Base-by-base conservation (phyloP, 2,888 invertebrate species). In the Lithosia quadra region DNA sequence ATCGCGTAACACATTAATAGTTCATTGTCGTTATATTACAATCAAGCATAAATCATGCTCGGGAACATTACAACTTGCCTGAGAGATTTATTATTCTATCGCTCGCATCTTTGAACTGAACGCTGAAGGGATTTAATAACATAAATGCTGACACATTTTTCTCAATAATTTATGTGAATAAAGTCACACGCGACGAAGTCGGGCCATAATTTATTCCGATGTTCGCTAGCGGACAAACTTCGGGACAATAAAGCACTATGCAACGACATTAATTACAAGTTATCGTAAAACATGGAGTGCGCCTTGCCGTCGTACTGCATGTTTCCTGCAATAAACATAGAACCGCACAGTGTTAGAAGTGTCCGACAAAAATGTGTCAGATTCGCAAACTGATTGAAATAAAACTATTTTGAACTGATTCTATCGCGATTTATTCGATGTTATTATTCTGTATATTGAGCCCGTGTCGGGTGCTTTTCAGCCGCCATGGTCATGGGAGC, bases 231-330 rank as follows among this genome's bases (percentile, higher is more conserved):
- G 80, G 84, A 82, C 84, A 79, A 83, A 88, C 84, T 86, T 82
- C 82, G 83, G 86, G 79, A 90, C 89, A 90, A 90, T 91, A 90
- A 90, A 92, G 89, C 89, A 85, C 86, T 86, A 84, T 86, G 87
- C 86, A 83, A 84, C 81, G 88, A 90, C 91, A 90, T 92, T 92
- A 91, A 92, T 92, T 90, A 91, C 88, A 84, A 90, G 85, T 89
- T 91, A 91, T 91, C 88, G 88, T 90, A 90, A 91, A 90, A 87
- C 86, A 87, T 85, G 86, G 76, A 80, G 84, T 82, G 73, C 72
- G 72, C 76, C 77, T 73, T 72, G 77, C 73, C 61, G 75, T 76
- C 84, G 79, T 73, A 77, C 73, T 74, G 79, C 76, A 70, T 86
- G 83, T 83, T 84, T 81, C 78, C 82, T 79, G 80, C 78, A 77